Base-by-base conservation (phyloP, 2,113 vertebrate species). In the Coreoperca whiteheadi region DNA sequence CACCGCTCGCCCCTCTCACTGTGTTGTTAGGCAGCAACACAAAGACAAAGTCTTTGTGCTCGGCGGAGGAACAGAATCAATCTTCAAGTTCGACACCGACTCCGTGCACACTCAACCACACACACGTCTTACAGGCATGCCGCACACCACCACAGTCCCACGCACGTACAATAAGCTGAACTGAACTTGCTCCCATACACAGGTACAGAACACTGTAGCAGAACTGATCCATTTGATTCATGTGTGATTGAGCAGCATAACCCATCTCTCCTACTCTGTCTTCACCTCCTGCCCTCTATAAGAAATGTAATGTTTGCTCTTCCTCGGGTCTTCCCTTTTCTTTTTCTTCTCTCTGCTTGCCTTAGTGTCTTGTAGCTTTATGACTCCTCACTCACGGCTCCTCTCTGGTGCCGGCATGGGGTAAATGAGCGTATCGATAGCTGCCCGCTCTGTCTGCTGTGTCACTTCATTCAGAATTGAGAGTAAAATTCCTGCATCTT, bases 161-260 rank as follows among this genome's bases (percentile, higher is more conserved):
- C 53, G n/a, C n/a, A 66, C 15, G 41, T 21, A 15, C 48, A 32
- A 54, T 30, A 14, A 34, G 30, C 67, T 14, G n/a, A n/a, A 25
- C 57, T 57, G 66, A 83, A 69, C 54, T 30, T 34, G 32, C 57
- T 71, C 39, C 32, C 6, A 1, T 54, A 56, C 53, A 78, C n/a
- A 79, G 30, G 61, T 57, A 61, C 23, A 79, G 18, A 61, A 7
- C 18, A 37, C 23, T 54, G 74, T 84, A 79, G 87, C 78, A 85
- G 85, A 89, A 71, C 83, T 63, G 80, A 89, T 68, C 74, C 20
- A 15, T 87, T 90, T 79, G 53, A 89, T 79, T 87, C 39, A 68
- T 77, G 81, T 85, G 69, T 79, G 67, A 89, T 85, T 79, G 63
- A 85, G 60, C 57, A 12, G 53, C 39, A 68, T 82, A 82, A 79